These are phyloP conservation scores for Pachyuromys duprasi DNA, from an alignment of 2,797 vertebrate species.

Conservation along the genomic window DNA sequence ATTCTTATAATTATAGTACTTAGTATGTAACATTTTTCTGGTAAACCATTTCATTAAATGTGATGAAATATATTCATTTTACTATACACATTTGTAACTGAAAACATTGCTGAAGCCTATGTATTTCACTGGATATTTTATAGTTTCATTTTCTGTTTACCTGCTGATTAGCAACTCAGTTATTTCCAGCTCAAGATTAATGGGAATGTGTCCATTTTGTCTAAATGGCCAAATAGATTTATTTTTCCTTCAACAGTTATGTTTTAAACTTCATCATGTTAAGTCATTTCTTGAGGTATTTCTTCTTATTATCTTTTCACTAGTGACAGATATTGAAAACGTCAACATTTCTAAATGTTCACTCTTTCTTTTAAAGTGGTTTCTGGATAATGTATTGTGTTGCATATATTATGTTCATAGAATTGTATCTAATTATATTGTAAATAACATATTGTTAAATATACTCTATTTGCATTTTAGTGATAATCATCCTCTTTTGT, in stretches of 20 bases:
- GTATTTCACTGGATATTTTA: background rate
- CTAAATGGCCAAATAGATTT: background rate
- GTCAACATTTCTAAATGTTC: background rate
- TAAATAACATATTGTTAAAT: background rate
- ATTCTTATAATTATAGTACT: background rate
- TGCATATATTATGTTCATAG: background rate
- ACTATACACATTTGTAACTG: background rate
- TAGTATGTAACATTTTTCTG: background rate
- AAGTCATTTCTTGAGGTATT: background rate
- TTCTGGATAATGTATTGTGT: background rate
- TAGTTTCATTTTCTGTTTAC: background rate
- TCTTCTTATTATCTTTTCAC: background rate
- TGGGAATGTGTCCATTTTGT: background rate
- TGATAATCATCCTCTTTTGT: background rate
- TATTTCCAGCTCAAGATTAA: background rate
- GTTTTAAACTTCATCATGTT: background rate
- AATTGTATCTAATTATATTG: background rate
- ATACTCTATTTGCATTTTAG: background rate
- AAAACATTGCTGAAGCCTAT: background rate
- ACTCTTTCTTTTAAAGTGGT: too few species aligned
- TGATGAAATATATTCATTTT: background rate
- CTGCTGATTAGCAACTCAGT: background rate
- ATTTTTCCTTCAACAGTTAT: background rate
- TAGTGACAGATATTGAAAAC: background rate
- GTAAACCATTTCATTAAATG: background rate